Base-by-base conservation (phyloP, 2,797 vertebrate genomes). In the Melanotaenia boesemani region DNA sequence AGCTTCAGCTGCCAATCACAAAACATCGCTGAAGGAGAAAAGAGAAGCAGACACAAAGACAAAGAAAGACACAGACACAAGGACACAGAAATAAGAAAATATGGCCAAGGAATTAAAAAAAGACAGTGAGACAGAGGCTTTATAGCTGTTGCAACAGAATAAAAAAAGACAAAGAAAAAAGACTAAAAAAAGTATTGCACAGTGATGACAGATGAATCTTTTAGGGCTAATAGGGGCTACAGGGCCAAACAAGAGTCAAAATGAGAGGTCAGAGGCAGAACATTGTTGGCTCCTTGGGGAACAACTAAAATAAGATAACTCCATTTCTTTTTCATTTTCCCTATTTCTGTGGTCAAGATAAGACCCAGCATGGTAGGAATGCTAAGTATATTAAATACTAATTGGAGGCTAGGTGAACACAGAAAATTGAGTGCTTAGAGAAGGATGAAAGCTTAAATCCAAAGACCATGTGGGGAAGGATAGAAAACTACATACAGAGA, bases 1-100 rank as follows among this genome's bases (percentile, higher is more conserved):
- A 84, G 86, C 90, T 90, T 71, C 78, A 86, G 74, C 91, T 92
- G 92, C 89, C 93, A 93, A 93, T 94, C 92, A 94, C 88, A 85
- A 80, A 83, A 77, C 77, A 76, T 56, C 81, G 83, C 86, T 79
- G 74, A 74, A 76, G 80, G 85, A 84, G 76, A 76, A 32, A 84
- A 85, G 63, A 71, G 63, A 72, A 66, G 81, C 62, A 67, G 72
- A 85, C 88, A 83, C 80, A 74, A 87, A 86, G 83, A 82, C 75
- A 64, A 46, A 64, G 69, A 46, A 59, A 66, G 52, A 72, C 44
- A 54, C 74, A 72, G 63, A 72, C 56, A 72, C 4, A 1, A 46
- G 63, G 61, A 79, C 20, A 50, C 13, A 52, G 37, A 73, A 78
- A 56, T 18, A 56, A 54, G 24, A 54, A 26, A 26, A 77, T 37